Base-by-base conservation (phyloP, 92 coral and sea anemone species). In the Porites cylindrica region DNA sequence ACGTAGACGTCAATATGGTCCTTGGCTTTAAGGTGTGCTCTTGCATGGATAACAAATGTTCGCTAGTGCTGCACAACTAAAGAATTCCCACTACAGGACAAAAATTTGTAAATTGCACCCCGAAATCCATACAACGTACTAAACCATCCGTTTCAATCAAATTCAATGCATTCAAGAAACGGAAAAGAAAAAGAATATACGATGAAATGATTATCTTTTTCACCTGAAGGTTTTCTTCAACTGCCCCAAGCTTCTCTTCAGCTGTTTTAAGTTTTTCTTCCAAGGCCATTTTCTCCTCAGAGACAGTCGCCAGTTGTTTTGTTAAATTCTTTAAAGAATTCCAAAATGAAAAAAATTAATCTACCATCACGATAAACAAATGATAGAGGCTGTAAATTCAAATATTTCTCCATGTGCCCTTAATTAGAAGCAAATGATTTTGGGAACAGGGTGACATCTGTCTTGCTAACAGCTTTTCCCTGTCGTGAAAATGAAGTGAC, bases 201-300 rank as follows among this genome's bases (percentile, higher is more conserved):
- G 11, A 43, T 18, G 11, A 53, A n/a, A 8, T 10, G 26, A 13
- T 20, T 4, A n/a, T 8, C 75, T 12, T 68, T 81, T 71, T 70
- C 19, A 82, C 86, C 86, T 71, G 38, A 59, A 16, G 78, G 64
- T 56, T 82, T 82, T 18, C 86, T 58, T 58, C 86, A 29, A 61
- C 17, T 58, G 43, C 26, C 3, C 43, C 56, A 53, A 82, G 61
- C 59, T 59, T 58, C 69, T 71, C 70, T 47, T 82, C 69, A 14
- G 7, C 43, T n/a, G 43, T 14, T 17, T 58, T 82, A 47, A 70
- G 58, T 18, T 64, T 59, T 70, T 82, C 86, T 13, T 71, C 78
- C 12, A 82, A 64, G 19, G 43, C 60, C 17, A 56, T 7, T n/a
- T 75, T 77, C 64, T 84, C 82, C 32, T 84, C 12, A n/a, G 65